Evolutionary conservation across 2,113 vertebrate genomes (phyloP), one percentile per base, ranked within the genome.

Genomic region (Miniopterus natalensis): DNA sequence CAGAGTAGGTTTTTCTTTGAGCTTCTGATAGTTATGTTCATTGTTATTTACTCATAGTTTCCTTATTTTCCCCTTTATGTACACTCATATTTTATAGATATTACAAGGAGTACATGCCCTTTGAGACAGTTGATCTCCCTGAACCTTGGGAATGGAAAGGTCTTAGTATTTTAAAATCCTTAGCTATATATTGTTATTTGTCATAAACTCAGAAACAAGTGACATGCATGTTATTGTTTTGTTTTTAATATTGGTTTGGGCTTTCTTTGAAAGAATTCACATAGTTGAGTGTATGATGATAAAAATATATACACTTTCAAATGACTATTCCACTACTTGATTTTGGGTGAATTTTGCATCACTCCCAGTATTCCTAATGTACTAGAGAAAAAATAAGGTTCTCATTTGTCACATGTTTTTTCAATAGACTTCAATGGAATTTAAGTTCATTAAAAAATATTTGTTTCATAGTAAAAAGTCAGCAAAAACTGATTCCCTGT

Each of bases 381-480:
- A 84, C 0, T 29, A 89, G 40, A 84, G 10, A 18, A 79, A 74
- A 36, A 55, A n/a, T 27, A 42, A 53, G 2, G 2, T 75, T 84
- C 11, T 89, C 1, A 1, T 20, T 0, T 3, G 4, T 55, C 15
- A 81, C 13, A 45, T 88, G 55, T n/a, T 5, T 66, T 31, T 5
- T 68, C 17, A 36, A 2, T 40, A 66, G 80, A 94, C 0, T 95
- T 77, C 5, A 68, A 13, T 0, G 0, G 20, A 23, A 2, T 6
- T 42, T 75, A 87, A 86, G 7, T 63, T 85, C 53, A 49, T 25
- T 95, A 4, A 49, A 36, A 71, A 77, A 73, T 78, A 79, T 96
- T 95, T 92, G 59, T 87, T 97, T 95, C 71, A 53, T 21, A 68
- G 45, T 85, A 92, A 86, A 94, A 94, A 70, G 6, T 70, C 7